phyloP scores from a whole-genome alignment of 2,113 vertebrate genomes.

The Barbus barbus region DNA sequence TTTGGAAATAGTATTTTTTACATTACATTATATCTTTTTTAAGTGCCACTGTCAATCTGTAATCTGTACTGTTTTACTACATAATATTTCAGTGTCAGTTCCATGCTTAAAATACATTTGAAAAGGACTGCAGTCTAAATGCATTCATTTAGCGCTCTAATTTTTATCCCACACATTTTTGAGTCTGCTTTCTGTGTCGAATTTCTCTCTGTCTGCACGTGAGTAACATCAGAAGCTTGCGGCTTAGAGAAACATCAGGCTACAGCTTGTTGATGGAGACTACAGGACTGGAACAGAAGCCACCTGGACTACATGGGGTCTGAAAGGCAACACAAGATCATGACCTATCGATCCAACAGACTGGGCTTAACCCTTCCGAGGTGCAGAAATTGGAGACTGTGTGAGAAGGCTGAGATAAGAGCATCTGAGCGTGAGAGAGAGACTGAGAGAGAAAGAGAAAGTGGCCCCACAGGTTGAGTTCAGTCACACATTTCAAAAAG shows the following conservation, averaged over 20 bases:
- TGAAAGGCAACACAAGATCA: background rate
- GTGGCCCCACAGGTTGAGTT: slow-evolving; percentile 1
- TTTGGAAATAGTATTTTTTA: too few species aligned
- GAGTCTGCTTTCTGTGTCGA: background rate
- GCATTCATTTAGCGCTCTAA: background rate
- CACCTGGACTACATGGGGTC: background rate
- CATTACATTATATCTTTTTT: too few species aligned
- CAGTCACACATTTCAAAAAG: background rate
- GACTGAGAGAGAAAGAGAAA: background rate
- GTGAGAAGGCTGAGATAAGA: background rate
- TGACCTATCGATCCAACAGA: background rate
- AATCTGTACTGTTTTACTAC: background rate
- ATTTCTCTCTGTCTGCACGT: background rate
- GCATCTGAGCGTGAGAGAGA: background rate
- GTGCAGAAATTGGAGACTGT: background rate
- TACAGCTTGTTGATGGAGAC: background rate
- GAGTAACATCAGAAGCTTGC: background rate
- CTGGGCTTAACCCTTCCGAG: background rate
- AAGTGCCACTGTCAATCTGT: too few species aligned
- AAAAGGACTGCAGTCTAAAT: background rate
- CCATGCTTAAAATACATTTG: background rate
- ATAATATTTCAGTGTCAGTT: background rate
- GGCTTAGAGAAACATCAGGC: background rate
- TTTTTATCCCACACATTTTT: background rate
- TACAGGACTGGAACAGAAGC: background rate